A percentile compares a stretch with the other conserved stretches of the same genome.
Evolutionary conservation across 2,888 invertebrate species (phyloP).

Genomic region (Nephrotoma flavescens): DNA sequence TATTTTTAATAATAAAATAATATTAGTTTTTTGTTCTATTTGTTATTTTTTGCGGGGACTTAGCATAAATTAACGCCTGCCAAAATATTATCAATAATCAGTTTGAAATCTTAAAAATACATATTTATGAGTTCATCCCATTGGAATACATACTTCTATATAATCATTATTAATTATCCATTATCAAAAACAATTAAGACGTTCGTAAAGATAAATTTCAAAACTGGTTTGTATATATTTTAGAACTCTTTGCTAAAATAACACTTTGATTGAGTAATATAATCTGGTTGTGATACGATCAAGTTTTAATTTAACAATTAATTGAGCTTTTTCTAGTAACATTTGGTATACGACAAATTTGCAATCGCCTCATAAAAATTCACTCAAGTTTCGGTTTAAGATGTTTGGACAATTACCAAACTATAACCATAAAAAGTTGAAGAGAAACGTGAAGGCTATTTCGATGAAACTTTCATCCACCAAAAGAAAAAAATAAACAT

Average conservation of each 20-base stretch:
- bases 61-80: neutral
- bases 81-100: neutral
- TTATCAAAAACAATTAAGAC: neutral
- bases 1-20: neutral
- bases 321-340: neutral
- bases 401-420: neutral
- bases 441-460: neutral
- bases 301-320: neutral
- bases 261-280: neutral
- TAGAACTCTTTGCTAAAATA: neutral
- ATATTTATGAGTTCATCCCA: neutral
- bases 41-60: neutral
- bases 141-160: neutral
- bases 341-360: neutral
- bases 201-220: too few species aligned
- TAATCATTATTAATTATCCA: neutral
- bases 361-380: neutral
- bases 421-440: neutral
- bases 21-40: neutral
- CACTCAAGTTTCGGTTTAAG: neutral
- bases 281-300: neutral
- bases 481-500: neutral
- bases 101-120: neutral
- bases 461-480: neutral
- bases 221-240: neutral